A percentile compares a stretch with the other conserved stretches of the same genome.
Evolutionary conservation across 2,113 vertebrate genomes (phyloP).

Genomic region (Eurypyga helias): DNA sequence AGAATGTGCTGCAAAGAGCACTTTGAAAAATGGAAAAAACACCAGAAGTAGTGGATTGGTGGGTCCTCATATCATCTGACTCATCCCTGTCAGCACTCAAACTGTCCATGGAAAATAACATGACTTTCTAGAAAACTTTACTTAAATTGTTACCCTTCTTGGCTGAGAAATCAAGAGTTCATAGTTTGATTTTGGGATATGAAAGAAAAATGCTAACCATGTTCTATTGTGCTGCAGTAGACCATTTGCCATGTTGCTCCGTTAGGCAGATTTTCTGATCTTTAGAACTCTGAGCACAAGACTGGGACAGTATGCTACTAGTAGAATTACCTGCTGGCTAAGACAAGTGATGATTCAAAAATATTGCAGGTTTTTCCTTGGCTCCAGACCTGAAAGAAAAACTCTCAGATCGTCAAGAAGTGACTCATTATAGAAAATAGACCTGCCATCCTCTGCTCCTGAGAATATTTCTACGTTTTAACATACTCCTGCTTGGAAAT

Average conservation of each 20-base stretch:
- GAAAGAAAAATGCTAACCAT: neutral
- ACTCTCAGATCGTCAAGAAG: conserved; percentile 12
- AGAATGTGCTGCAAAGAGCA: neutral
- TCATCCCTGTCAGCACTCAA: neutral
- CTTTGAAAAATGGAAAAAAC: neutral
- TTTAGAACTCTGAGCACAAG: neutral
- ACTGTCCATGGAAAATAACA: neutral
- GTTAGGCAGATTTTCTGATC: neutral
- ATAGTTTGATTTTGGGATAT: neutral
- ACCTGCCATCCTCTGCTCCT: neutral
- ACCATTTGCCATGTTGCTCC: neutral
- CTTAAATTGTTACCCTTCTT: neutral
- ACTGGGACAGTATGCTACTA: neutral
- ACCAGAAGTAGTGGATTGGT: neutral
- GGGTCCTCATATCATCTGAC: neutral
- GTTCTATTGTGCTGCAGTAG: neutral
- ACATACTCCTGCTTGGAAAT: neutral
- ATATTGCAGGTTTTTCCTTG: neutral
- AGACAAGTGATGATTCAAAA: conserved; percentile 20
- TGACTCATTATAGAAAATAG: conserved; percentile 45
- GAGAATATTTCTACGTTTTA: conserved; percentile 2
- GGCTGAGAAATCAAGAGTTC: neutral
- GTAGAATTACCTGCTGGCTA: neutral
- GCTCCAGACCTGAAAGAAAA: neutral
- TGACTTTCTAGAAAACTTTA: neutral